Percentiles rank a stretch among this genome's conserved stretches.
phyloP scores from a whole-genome alignment of 2,888 invertebrate species.

The Athalia cordata region DNA sequence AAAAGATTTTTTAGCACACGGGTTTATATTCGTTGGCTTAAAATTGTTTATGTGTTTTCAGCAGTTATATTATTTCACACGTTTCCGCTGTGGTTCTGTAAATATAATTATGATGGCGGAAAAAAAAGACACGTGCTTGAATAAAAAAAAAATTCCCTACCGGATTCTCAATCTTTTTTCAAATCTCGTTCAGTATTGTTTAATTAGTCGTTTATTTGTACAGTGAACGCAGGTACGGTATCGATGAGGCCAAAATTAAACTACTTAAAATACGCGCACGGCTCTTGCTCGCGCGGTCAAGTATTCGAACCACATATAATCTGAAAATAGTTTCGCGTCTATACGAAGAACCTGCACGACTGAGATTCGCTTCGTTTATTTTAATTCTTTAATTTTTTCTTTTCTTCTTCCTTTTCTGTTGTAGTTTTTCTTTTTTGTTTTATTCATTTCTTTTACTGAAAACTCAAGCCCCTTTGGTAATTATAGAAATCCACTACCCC shows the following conservation, averaged over 20 bases:
- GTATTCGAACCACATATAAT: slow-evolving; percentile 23
- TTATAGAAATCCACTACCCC: background rate
- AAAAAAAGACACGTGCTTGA: no score
- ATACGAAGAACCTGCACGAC: background rate
- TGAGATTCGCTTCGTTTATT: background rate
- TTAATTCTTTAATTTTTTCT: background rate
- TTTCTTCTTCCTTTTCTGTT: background rate
- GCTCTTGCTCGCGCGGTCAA: slow-evolving; percentile 7
- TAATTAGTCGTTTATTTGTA: slow-evolving; percentile 22
- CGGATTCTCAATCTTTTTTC: background rate
- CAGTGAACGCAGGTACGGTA: background rate
- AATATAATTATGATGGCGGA: no score
- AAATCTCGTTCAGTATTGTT: slow-evolving; percentile 10
- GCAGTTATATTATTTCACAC: no score
- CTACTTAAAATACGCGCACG: slow-evolving; percentile 23
- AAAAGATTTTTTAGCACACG: no score
- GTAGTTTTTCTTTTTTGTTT: background rate
- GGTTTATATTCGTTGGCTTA: no score
- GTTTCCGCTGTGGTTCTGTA: no score
- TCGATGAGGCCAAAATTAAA: slow-evolving; percentile 25
- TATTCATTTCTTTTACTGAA: background rate
- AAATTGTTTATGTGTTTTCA: no score
- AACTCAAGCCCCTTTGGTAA: background rate
- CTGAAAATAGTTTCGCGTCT: background rate
- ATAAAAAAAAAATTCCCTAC: no score